A percentile compares a stretch with the other conserved stretches of the same genome.
These are phyloP conservation scores for Pseudomugil gertrudae DNA, from an alignment of 2,797 vertebrate species.

Conservation along the genomic window DNA sequence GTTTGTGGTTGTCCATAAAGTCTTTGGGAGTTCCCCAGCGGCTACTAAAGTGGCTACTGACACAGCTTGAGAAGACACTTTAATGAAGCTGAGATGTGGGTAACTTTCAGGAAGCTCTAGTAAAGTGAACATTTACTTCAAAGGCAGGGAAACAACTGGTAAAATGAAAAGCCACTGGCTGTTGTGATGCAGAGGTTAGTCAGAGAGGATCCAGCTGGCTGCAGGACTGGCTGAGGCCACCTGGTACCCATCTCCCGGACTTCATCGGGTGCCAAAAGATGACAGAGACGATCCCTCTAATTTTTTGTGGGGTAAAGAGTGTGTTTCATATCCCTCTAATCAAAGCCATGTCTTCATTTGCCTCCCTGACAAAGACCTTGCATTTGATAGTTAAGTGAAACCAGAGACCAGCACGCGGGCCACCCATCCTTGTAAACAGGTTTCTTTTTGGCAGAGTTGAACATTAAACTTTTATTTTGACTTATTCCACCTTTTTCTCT, in stretches of 20 bases:
- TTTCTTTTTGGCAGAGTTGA: slow-evolving; percentile 73
- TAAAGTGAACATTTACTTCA: slow-evolving; percentile 63
- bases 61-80: slow-evolving; percentile 36
- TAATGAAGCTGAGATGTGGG: slow-evolving; percentile 55
- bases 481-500: slow-evolving; percentile 72
- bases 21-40: slow-evolving; percentile 37
- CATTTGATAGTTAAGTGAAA: slow-evolving; percentile 71
- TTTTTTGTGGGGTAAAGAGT: slow-evolving; percentile 54
- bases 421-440: slow-evolving; percentile 79
- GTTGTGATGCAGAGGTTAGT: slow-evolving; percentile 73
- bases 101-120: slow-evolving; percentile 65
- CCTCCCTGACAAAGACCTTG: slow-evolving; percentile 73
- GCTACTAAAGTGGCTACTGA: slow-evolving; percentile 40
- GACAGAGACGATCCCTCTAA: slow-evolving; percentile 73
- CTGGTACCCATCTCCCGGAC: slow-evolving; percentile 75
- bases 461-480: slow-evolving; percentile 68
- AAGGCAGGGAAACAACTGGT: slow-evolving; percentile 59
- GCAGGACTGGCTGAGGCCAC: slow-evolving; percentile 62
- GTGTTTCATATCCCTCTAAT: slow-evolving; percentile 81
- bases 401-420: slow-evolving; percentile 80
- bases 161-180: slow-evolving; percentile 71
- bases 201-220: slow-evolving; percentile 75
- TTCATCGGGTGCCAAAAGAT: slow-evolving; percentile 70
- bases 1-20: slow-evolving; percentile 43
- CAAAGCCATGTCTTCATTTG: slow-evolving; percentile 72